A percentile compares a stretch with the other conserved stretches of the same genome.
Conservation (phyloP, 2,797 vertebrate species). For the Acrossocheilus fasciatus region DNA sequence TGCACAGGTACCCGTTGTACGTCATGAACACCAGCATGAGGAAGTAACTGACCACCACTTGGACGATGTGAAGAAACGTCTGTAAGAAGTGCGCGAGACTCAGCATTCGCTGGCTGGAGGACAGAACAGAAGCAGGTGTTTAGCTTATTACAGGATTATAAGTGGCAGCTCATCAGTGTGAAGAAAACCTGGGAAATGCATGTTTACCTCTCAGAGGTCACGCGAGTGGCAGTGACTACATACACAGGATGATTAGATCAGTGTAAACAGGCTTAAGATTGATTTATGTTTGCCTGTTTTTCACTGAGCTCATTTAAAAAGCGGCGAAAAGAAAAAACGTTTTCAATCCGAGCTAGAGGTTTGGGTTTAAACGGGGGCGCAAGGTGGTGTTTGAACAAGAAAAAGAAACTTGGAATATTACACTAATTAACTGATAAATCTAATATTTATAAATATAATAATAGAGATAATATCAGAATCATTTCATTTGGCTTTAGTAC, state of each 20-base stretch:
- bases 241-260: not conserved
- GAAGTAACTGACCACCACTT: constrained; percentile 96
- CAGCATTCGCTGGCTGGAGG: constrained; percentile 90
- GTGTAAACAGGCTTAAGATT: not conserved
- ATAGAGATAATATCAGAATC: not conserved
- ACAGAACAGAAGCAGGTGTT: constrained; percentile 43
- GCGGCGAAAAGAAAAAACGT: not conserved
- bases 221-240: not conserved
- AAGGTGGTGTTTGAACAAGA: not conserved
- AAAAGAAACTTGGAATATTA: too few relatives aligned
- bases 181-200: not conserved
- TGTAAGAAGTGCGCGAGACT: constrained; percentile 92
- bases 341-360: not conserved
- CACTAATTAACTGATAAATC: not conserved
- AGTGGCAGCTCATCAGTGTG: too few relatives aligned
- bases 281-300: not conserved
- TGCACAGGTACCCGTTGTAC: constrained; percentile 96
- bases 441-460: not conserved
- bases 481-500: not conserved
- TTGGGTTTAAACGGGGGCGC: not conserved
- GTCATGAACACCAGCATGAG: constrained; percentile 99
- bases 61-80: constrained; percentile 91
- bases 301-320: not conserved
- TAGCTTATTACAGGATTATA: not conserved
- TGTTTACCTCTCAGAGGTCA: not conserved